Evolutionary conservation across 2,888 invertebrate species (phyloP), one percentile per base, ranked within the genome.

Genomic region (Acronicta leporina): DNA sequence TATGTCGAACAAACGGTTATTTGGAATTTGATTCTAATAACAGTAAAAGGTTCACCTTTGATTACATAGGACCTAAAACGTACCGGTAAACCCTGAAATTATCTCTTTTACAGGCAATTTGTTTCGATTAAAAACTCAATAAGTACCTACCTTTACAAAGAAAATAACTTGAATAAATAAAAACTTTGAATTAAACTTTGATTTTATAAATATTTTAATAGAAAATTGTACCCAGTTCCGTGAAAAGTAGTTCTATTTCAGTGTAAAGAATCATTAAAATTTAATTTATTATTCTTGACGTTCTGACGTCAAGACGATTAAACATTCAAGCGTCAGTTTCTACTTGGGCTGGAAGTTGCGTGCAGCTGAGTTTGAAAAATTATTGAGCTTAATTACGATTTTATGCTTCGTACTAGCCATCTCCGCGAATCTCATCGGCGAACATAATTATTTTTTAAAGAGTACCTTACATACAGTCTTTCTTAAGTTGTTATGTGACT

Each of bases 351-450:
- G 48, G 16, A 53, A 70, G 48, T 47, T 57, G 58, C 69, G 47
- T 65, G 61, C 62, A 49, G 11, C 48, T 73, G 50, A 66, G 45
- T 54, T 66, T 60, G 74, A 73, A 35, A 59, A 62, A 69, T 73
- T 50, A 41, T 50, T 51, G 25, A 52, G 41, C 53, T 64, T 60
- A 64, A 73, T 69, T 66, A 66, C 42, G 51, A 53, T 57, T 61
- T 53, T 38, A 47, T 56, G 43, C 30, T 56, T 56, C 27, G 44
- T 47, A 56, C 40, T 41, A 47, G 30, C 30, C 41, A 11, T 44
- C 38, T 44, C 41, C 20, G 33, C 16, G n/a, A 49, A 14, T 49
- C 46, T 46, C 10, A 15, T 45, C 42, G 1, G 11, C 41, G 25
- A 20, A 43, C 11, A 33, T 48, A 16, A 48, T 56, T 51, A 48